Conservation (phyloP, 2,888 invertebrate species). For the Lasioglossum marginatum region DNA sequence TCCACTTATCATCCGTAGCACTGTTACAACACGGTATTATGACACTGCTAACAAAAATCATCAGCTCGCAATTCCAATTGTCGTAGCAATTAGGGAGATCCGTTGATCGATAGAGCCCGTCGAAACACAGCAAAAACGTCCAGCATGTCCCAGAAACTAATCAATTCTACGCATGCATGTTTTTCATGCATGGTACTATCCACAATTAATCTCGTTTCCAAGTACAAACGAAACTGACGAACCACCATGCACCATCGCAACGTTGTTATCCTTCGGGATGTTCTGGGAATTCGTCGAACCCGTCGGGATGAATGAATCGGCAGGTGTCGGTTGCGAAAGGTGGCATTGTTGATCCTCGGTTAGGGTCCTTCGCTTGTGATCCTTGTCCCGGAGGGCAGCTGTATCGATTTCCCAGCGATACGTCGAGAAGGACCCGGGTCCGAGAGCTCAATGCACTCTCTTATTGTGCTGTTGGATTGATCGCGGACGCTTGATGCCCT, state of each 20-base stretch:
- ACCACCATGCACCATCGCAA: neutral
- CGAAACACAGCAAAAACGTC: neutral
- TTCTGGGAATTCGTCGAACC: neutral
- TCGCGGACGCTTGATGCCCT: constrained; percentile 30
- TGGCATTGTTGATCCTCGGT: constrained; percentile 10
- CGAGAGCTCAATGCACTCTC: constrained; percentile 24
- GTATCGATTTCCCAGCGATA: constrained; percentile 43
- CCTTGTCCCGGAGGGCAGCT: constrained; percentile 24
- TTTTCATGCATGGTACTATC: no score
- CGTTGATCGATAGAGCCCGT: neutral
- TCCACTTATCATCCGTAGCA: neutral
- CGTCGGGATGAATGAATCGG: neutral
- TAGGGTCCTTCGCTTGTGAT: constrained; percentile 33
- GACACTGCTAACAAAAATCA: constrained; percentile 1
- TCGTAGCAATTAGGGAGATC: neutral
- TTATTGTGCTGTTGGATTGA: constrained; percentile 31
- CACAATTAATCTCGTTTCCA: neutral
- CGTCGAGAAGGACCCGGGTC: constrained; percentile 2
- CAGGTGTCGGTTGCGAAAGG: neutral
- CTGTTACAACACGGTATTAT: constrained; percentile 17
- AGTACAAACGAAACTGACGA: neutral
- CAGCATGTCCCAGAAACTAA: neutral
- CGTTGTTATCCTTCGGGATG: neutral
- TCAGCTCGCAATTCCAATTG: neutral
- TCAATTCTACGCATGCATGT: neutral